Conservation (phyloP, 2,113 vertebrate species). For the Argyrosomus japonicus region DNA sequence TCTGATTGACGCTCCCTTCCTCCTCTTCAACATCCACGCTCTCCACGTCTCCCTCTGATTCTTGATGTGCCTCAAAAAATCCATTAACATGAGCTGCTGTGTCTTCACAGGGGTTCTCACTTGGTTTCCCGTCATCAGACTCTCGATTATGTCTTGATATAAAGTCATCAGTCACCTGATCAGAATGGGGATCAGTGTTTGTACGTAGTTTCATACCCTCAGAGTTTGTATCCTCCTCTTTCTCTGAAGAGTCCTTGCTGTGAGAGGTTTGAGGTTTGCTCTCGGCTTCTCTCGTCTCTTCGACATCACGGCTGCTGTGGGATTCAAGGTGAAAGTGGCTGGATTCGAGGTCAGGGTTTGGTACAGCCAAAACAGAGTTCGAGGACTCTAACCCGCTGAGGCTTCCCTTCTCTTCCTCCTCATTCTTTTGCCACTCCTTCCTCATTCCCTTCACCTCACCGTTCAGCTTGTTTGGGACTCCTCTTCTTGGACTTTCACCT, state of each 20-base stretch:
- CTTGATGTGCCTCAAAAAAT: constrained; percentile 16
- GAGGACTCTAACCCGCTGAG: background rate
- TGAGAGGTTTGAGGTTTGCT: constrained; percentile 25
- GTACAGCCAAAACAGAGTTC: constrained; percentile 9
- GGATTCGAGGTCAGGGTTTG: constrained; percentile 48
- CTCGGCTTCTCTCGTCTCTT: constrained; percentile 3
- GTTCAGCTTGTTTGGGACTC: background rate
- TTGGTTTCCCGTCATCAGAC: background rate
- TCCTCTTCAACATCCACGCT: background rate
- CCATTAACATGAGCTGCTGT: background rate
- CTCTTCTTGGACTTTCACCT: constrained; percentile 25
- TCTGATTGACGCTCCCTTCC: background rate
- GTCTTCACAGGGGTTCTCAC: background rate
- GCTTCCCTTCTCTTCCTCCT: constrained; percentile 43
- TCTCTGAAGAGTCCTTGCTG: constrained; percentile 13
- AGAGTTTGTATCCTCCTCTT: constrained; percentile 14
- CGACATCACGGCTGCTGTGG: constrained; percentile 6
- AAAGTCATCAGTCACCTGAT: background rate
- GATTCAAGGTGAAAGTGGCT: constrained; percentile 23
- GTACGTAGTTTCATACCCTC: background rate
- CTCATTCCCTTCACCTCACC: constrained; percentile 30
- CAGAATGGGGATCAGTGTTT: background rate
- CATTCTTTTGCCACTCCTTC: constrained; percentile 47
- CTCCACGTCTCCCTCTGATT: background rate
- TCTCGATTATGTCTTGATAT: background rate